Conservation (phyloP, 1,140 invertebrate genomes). For the Sitobion miscanthi region DNA sequence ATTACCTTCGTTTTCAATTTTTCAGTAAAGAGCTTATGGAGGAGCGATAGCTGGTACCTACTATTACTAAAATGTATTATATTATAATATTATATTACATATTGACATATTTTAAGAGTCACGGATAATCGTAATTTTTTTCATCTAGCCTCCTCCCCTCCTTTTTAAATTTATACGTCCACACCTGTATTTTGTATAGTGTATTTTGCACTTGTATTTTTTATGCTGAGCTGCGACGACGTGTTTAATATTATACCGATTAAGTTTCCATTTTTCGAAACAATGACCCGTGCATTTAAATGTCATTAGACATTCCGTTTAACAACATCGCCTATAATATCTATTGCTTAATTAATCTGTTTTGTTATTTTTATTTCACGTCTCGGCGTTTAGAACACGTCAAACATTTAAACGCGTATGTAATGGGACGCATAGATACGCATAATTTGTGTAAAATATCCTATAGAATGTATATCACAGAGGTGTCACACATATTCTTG, state of each 20-base stretch:
- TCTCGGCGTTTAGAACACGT: neutral
- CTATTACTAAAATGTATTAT: no score
- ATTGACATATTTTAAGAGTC: no score
- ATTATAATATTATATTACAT: no score
- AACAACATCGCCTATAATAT: neutral
- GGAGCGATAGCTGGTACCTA: no score
- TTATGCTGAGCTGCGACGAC: neutral
- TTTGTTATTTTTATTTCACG: neutral
- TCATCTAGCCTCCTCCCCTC: no score
- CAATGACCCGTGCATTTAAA: neutral
- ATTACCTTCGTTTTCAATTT: no score
- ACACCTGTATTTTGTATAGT: no score
- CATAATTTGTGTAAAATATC: neutral
- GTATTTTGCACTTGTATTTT: neutral
- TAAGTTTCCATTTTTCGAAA: neutral
- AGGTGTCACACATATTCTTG: constrained; percentile 37
- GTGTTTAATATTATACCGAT: neutral
- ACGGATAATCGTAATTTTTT: no score
- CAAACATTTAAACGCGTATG: no score
- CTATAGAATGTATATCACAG: neutral
- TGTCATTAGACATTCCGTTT: neutral
- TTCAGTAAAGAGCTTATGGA: no score
- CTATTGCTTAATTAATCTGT: neutral
- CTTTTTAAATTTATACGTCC: no score
- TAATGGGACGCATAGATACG: neutral